Base-by-base conservation (phyloP, 2,113 vertebrate species). In the Melanotaenia duboulayi region DNA sequence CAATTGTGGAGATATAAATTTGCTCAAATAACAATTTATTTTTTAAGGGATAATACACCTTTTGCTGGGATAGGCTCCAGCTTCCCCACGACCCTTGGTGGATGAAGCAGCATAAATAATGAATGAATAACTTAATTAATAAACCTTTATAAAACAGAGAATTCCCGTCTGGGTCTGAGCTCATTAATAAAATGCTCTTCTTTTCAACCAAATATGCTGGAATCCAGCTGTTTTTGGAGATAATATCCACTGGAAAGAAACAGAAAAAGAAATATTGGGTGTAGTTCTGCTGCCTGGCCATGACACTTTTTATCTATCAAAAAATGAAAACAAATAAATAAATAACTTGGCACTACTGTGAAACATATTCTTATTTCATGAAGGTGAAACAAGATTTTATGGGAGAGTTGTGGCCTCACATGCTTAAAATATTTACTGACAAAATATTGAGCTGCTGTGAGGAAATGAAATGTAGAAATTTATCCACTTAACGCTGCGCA, bases 391-490 rank as follows among this genome's bases (percentile, higher is more conserved):
- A 35, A 7, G 22, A 22, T 61, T 61, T 61, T 44, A 61, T 11
- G 3, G 13, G 12, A 24, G 58, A 61, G 8, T 42, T 44, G 58
- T 24, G 39, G 17, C 58, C 58, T 24, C 22, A 42, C 62, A 13
- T 17, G 2, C 19, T 62, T 75, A 60, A 46, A 73, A 83, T 74
- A 74, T 81, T 85, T 58, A 62, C 70, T 65, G 4, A 50, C 9
- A 64, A 67, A 80, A 86, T 57, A 48, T 49, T n/a, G 44, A 68
- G 22, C 44, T 69, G 35, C 60, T 68, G 46, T 37, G 24, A 59
- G 32, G 52, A 72, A 74, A 75, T 50, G 22, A 64, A 65, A 74
- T 59, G 50, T 57, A 40, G 56, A 70, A 66, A 71, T 58, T 22
- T 57, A 55, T 70, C 28, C 40, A 51, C 17, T 37, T 51, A 42